Base-by-base conservation (phyloP, 2,797 vertebrate species). In the Luscinia luscinia region DNA sequence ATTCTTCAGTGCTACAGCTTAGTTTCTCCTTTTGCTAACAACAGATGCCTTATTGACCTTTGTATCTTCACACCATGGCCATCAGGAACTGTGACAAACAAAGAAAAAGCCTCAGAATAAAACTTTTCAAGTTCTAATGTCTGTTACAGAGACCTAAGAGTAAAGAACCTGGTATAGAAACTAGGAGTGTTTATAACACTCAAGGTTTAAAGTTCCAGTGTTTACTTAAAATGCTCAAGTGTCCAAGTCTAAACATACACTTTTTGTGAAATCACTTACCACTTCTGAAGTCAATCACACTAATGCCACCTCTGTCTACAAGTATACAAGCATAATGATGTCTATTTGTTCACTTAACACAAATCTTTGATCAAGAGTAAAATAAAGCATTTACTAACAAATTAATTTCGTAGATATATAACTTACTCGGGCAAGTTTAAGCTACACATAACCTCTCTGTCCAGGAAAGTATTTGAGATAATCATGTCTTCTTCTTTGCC, bases 391-490 rank as follows among this genome's bases (percentile, higher is more conserved):
- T 87, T 66, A 62, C 28, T 58, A 87, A 70, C 14, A 67, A 69
- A 64, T 43, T 14, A 0, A 24, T 43, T 74, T 76, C 36, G 68
- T 9, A 81, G 67, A 55, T 17, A 2, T 14, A 34, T 68, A 72
- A 98, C 98, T 98, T 90, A 99, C 98, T 98, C 92, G 4, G 97
- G 98, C 40, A 98, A 95, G 84, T 97, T 97, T 82, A 99, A 97
- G 59, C 96, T 92, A 76, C 97, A 95, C 1, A 94, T 96, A 86
- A 99, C 95, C 75, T 98, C 98, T 96, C 98, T 98, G 62, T 99
- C 98, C 94, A 99, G 96, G 74, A 97, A 99, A 43, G 97, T 98
- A 95, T 99, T 99, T 48, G 98, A 98, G 82, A 99, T 98, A 93
- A 99, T 96, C 77, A 99, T 91, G 96, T 98, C 98, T 30, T 98